Evolutionary conservation across 2,888 invertebrate species (phyloP).

Genomic region (Scaptomyza flava): DNA sequence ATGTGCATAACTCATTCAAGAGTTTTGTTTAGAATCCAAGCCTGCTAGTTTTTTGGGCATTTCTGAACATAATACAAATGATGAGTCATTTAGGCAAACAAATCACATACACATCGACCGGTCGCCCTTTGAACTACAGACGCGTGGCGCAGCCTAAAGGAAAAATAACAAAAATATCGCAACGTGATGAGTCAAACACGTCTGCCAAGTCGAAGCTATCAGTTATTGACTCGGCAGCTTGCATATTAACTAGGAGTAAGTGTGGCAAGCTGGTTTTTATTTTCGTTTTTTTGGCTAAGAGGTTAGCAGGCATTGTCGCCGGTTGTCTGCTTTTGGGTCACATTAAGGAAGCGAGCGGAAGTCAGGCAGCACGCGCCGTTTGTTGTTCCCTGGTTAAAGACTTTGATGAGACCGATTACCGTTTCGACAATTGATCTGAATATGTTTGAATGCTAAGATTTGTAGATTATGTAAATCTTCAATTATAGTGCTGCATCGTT

Average conservation of each 20-base stretch:
- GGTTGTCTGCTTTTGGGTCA: slow-evolving; percentile 41
- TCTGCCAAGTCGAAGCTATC: slow-evolving; percentile 48
- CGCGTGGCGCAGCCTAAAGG: slow-evolving; percentile 50
- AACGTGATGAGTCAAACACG: slow-evolving; percentile 71
- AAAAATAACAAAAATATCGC: slow-evolving; percentile 18
- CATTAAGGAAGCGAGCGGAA: slow-evolving; percentile 55
- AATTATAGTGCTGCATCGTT: slow-evolving; percentile 27
- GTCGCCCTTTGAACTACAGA: slow-evolving; percentile 64
- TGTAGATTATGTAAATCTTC: slow-evolving; percentile 1
- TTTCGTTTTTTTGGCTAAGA: slow-evolving; percentile 4
- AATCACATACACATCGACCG: slow-evolving; percentile 53
- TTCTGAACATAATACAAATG: slow-evolving; percentile 5
- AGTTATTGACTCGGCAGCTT: slow-evolving; percentile 40
- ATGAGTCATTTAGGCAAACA: slow-evolving; percentile 63
- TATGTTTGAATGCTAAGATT: slow-evolving; percentile 17
- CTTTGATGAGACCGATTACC: slow-evolving; percentile 40
- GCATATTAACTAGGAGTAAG: slow-evolving; percentile 69
- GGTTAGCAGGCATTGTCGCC: slow-evolving; percentile 38
- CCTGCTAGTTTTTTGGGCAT: slow-evolving; percentile 18
- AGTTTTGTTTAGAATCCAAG: neutral
- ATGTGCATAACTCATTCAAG: neutral
- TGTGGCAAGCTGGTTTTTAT: slow-evolving; percentile 4
- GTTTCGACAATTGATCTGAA: slow-evolving; percentile 29
- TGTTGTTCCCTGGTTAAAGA: slow-evolving; percentile 12
- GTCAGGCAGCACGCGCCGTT: slow-evolving; percentile 66